Conservation (phyloP, 2,113 vertebrate genomes). For the Sylvietta virens region DNA sequence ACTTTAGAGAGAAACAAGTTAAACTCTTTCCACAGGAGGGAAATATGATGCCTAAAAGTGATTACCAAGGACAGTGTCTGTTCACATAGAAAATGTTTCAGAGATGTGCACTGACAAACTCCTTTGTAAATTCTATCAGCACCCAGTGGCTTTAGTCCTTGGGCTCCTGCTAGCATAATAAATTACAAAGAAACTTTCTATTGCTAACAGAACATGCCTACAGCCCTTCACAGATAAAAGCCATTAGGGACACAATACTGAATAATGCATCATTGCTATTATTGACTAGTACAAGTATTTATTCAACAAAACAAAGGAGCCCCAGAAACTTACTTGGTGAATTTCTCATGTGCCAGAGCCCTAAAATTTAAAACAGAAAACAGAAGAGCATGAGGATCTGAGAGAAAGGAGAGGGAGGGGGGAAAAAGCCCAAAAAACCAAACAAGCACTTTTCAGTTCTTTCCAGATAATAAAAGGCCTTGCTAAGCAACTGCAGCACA, state of each 20-base stretch:
- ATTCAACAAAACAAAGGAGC: not conserved
- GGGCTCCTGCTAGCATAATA: not conserved
- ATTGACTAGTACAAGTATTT: not conserved
- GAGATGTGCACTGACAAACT: not conserved
- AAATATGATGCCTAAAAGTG: not conserved
- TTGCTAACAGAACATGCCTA: constrained; percentile 1
- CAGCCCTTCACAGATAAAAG: not conserved
- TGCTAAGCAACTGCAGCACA: not conserved
- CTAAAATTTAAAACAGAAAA: constrained; percentile 69
- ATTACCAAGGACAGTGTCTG: not conserved
- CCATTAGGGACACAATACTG: not conserved
- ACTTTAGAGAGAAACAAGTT: not conserved
- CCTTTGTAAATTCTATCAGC: not conserved
- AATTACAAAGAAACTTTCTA: constrained; percentile 7
- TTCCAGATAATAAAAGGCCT: not conserved
- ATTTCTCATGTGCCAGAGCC: constrained; percentile 96
- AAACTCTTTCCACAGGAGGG: not conserved
- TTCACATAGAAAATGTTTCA: not conserved
- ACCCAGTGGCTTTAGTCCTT: not conserved
- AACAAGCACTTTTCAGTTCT: not conserved
- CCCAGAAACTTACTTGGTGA: constrained; percentile 91
- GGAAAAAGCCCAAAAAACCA: not conserved
- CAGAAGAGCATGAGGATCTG: not conserved
- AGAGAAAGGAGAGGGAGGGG: accelerated
- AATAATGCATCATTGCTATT: not conserved